Base-by-base conservation (phyloP, 2,888 invertebrate species). In the Dasypolia templi region DNA sequence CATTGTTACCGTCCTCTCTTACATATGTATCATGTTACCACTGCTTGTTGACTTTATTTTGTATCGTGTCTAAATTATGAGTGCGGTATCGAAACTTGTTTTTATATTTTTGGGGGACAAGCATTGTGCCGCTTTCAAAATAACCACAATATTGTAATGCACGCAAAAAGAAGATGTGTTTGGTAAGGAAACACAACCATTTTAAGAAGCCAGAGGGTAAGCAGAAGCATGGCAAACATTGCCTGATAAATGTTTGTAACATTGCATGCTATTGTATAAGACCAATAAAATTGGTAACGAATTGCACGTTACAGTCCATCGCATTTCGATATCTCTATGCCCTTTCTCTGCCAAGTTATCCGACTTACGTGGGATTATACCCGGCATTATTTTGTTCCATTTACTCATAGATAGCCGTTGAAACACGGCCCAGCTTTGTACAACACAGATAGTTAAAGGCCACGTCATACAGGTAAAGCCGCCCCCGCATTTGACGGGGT, bases 401-500 rank as follows among this genome's bases (percentile, higher is more conserved):
- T 76, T 77, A 82, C 42, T 76, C 44, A 39, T 26, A 81, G 76
- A 66, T 59, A 75, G 14, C 35, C n/a, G 29, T 44, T 82, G 39
- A 62, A 56, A 66, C 61, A 56, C 19, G 55, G 44, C 19, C 22
- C 66, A 77, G 55, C 49, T 62, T 64, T 77, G 67, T 63, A 67
- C 32, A 42, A 22, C 26, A 77, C 26, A 58, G 44, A 44, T 65
- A 26, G 11, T 82, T 65, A 44, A 26, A 14, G 62, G 58, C 58
- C 29, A 63, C 39, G 62, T 67, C 58, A 64, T 66, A 26, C 19
- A 63, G 61, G n/a, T n/a, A 77, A 46, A 46, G 19, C 39, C 65
- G 55, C 61, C 68, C 29, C 44, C 62, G n/a, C 58, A n/a, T 46
- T 61, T 29, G 42, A 42, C 58, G n/a, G 49, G 29, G 22, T 22